Evolutionary conservation across 2,113 vertebrate species (phyloP).

Genomic region (Nycticryphes semicollaris): DNA sequence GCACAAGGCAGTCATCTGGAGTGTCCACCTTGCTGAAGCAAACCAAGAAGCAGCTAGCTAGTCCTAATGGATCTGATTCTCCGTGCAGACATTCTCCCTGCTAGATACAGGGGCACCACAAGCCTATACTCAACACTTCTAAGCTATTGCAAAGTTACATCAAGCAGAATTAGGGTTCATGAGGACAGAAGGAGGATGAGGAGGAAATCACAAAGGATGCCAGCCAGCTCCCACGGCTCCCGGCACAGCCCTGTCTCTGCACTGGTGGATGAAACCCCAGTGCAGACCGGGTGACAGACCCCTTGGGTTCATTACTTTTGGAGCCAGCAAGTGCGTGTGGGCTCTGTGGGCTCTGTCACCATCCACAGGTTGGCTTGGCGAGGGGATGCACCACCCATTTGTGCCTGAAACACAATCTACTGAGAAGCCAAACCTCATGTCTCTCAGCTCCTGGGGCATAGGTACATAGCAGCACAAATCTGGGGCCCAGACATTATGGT

Average conservation of each 20-base stretch:
- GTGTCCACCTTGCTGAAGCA: not conserved
- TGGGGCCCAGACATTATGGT: not conserved
- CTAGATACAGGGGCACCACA: fast-evolving
- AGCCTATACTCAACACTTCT: not conserved
- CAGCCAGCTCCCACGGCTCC: not conserved
- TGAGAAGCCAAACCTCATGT: not conserved
- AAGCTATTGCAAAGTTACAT: not conserved
- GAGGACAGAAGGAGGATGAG: not conserved
- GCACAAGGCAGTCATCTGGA: not conserved
- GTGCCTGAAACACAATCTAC: not conserved
- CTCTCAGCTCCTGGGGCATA: not conserved
- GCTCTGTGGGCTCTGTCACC: not conserved
- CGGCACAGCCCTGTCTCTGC: not conserved
- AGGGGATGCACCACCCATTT: not conserved
- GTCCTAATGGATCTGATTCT: not conserved
- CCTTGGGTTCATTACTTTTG: not conserved
- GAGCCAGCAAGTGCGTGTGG: fast-evolving
- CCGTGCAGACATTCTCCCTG: not conserved
- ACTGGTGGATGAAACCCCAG: not conserved
- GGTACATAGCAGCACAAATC: fast-evolving
- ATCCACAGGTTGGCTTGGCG: not conserved
- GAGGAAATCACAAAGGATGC: not conserved
- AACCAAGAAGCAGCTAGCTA: not conserved
- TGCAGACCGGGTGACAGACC: not conserved
- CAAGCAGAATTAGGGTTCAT: not conserved